These are phyloP conservation scores for Punctoribates punctum DNA, from an alignment of 2,888 invertebrate genomes.

Conservation along the genomic window DNA sequence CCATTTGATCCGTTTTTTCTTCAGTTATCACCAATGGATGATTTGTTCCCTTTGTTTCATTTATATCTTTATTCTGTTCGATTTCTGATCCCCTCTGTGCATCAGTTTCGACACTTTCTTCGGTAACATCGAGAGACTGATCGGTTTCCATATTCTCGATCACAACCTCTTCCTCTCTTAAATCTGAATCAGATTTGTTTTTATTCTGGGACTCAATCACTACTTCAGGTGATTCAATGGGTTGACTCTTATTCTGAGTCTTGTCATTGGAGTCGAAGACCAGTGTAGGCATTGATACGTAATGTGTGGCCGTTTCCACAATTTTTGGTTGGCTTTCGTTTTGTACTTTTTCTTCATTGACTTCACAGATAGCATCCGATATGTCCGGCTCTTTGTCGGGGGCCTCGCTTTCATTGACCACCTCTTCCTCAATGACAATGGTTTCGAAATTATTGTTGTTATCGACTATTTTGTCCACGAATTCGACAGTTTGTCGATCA, in stretches of 20 bases:
- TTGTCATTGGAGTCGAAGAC: background rate
- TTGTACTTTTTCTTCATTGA: background rate
- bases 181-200: too few relatives aligned
- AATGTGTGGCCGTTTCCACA: background rate
- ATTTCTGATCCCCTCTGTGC: too few relatives aligned
- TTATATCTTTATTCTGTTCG: too few relatives aligned
- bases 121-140: background rate
- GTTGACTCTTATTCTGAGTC: background rate
- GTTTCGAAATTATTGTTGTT: too few relatives aligned
- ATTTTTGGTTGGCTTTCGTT: background rate
- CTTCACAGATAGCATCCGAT: too few relatives aligned
- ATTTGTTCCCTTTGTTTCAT: background rate
- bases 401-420: too few relatives aligned
- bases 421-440: too few relatives aligned
- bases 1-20: background rate
- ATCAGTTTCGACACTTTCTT: background rate
- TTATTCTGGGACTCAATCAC: too few relatives aligned
- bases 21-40: too few relatives aligned
- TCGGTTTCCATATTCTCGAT: background rate
- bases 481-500: background rate
- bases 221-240: too few relatives aligned
- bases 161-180: background rate
- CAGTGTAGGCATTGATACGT: slow-evolving; percentile 17
- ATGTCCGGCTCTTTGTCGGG: too few relatives aligned
- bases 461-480: too few relatives aligned